Conservation (phyloP, 2,113 vertebrate species). For the Macroglossus sobrinus region DNA sequence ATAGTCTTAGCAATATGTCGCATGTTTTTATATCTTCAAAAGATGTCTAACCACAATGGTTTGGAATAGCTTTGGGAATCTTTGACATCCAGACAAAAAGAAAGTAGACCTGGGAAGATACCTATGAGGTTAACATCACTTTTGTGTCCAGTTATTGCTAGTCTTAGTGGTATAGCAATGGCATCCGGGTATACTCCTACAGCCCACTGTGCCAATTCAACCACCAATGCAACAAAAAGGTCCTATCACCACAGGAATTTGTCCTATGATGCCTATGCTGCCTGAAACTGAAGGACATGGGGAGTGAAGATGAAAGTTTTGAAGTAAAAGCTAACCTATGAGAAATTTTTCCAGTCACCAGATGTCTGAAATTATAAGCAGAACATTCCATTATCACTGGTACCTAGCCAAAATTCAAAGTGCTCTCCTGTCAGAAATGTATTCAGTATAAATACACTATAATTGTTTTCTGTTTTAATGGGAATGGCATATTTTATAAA, state of each 20-base stretch:
- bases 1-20: background rate
- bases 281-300: background rate
- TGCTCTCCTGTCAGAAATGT: background rate
- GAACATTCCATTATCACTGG: background rate
- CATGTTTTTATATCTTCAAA: background rate
- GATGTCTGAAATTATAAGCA: conserved; percentile 29
- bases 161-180: background rate
- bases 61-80: background rate
- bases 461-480: background rate
- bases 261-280: background rate
- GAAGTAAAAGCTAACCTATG: background rate
- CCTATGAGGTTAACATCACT: background rate
- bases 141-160: background rate
- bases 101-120: background rate
- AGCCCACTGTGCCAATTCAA: background rate
- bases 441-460: background rate
- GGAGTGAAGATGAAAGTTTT: background rate
- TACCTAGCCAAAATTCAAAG: conserved; percentile 38
- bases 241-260: background rate
- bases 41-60: background rate
- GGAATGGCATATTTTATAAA: background rate
- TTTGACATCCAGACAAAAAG: background rate
- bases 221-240: background rate
- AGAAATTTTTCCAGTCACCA: background rate
- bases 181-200: background rate